Conservation (phyloP, 37 sponge, comb jelly and placozoan genomes). For the Tethya wilhelma region DNA sequence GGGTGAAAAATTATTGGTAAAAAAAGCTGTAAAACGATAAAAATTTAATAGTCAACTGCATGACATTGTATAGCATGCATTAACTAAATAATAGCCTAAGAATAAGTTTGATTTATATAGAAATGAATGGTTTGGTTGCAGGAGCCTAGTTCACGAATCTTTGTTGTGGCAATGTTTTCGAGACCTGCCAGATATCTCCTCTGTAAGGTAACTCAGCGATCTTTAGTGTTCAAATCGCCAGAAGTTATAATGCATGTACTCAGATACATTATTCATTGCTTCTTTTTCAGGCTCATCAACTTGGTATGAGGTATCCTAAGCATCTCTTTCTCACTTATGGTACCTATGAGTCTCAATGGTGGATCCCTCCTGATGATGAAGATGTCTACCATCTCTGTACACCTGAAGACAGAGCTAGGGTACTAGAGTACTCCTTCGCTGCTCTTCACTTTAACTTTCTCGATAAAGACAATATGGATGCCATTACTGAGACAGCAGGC, state of each 20-base stretch:
- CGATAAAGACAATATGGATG: no score
- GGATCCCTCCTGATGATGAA: background rate
- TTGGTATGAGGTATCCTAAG: background rate
- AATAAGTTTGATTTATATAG: no score
- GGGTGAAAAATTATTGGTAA: no score
- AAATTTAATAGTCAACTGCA: no score
- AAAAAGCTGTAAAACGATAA: no score
- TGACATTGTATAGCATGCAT: no score
- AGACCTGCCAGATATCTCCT: slow-evolving; percentile 28
- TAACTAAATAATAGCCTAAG: no score
- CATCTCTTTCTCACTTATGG: slow-evolving; percentile 44
- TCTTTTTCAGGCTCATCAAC: slow-evolving; percentile 28
- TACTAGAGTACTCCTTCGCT: slow-evolving; percentile 17
- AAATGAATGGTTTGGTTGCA: no score
- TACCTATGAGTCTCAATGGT: slow-evolving; percentile 10
- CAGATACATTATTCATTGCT: no score
- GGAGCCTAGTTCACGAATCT: slow-evolving; percentile 26
- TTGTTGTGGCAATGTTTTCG: slow-evolving; percentile 9
- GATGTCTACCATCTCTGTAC: slow-evolving; percentile 1
- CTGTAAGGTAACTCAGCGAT: slow-evolving; percentile 45
- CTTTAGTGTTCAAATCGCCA: no score
- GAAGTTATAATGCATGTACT: no score
- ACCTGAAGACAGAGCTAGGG: slow-evolving; percentile 20
- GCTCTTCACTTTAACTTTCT: slow-evolving; percentile 42
- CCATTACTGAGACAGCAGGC: no score